A percentile compares a stretch with the other conserved stretches of the same genome.
These are phyloP conservation scores for Python bivittatus DNA, from an alignment of 2,113 vertebrate species.

Conservation along the genomic window DNA sequence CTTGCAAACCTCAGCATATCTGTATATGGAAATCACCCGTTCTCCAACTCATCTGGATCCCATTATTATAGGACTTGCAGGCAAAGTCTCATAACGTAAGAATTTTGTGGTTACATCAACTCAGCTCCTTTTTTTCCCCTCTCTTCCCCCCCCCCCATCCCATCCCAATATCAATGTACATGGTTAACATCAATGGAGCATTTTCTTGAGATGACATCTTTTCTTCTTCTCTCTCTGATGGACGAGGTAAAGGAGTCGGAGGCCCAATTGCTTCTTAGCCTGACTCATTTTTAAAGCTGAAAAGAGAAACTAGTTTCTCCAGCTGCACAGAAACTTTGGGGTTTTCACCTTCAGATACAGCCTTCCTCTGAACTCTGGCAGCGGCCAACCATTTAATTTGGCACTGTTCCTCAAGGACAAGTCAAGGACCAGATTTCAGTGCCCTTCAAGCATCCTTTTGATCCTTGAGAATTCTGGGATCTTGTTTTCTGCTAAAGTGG, in stretches of 20 bases:
- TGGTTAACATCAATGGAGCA: not conserved
- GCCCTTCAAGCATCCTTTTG: not conserved
- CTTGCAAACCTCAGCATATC: conserved; percentile 52
- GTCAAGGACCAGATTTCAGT: not conserved
- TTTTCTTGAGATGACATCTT: not conserved
- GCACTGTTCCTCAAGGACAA: not conserved
- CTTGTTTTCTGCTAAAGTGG: not conserved
- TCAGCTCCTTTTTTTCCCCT: conserved; percentile 27
- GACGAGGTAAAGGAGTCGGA: conserved; percentile 24
- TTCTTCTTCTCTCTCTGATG: not conserved
- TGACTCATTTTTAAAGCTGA: conserved; percentile 1
- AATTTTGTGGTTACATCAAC: conserved; percentile 50
- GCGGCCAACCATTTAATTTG: not conserved
- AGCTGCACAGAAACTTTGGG: not conserved
- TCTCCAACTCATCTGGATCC: conserved; percentile 46
- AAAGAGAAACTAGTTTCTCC: conserved; percentile 35
- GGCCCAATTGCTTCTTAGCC: conserved; percentile 39
- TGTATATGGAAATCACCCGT: conserved; percentile 54
- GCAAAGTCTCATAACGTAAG: conserved; percentile 57
- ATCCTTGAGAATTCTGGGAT: not conserved
- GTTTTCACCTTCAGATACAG: not conserved
- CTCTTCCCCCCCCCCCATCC: not conserved
- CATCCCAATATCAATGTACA: conserved; percentile 14
- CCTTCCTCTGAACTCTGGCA: not conserved
- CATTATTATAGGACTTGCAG: conserved; percentile 56